Percentiles rank a stretch among this genome's conserved stretches.
Conservation (phyloP, 2,797 vertebrate species). For the Liparis tanakae region DNA sequence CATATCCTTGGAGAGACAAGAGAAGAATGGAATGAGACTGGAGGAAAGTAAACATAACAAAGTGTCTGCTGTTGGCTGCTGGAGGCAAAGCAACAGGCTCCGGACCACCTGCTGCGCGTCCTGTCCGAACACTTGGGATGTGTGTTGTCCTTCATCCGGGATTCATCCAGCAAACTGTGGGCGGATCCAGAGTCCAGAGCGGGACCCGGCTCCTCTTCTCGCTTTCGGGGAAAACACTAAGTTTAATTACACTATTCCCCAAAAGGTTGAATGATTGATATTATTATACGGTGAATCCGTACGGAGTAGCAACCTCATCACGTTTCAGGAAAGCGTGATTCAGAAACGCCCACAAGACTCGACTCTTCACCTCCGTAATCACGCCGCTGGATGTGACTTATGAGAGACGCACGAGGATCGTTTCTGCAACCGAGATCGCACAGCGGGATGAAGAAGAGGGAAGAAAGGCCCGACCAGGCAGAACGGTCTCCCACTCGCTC, state of each 20-base stretch:
- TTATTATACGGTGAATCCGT: neutral
- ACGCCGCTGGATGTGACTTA: conserved; percentile 17
- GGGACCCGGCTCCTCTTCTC: neutral
- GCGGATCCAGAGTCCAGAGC: neutral
- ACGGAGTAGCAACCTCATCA: neutral
- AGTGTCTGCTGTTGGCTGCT: neutral
- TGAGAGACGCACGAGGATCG: conserved; percentile 33
- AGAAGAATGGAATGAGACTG: neutral
- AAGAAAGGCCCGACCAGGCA: conserved; percentile 16
- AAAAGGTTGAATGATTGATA: neutral
- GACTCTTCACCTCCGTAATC: neutral
- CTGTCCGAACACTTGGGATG: too few relatives aligned
- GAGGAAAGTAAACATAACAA: neutral
- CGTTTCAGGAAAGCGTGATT: neutral
- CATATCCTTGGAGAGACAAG: neutral
- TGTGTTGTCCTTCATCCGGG: neutral
- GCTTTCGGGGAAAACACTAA: neutral
- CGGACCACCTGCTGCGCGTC: too few relatives aligned
- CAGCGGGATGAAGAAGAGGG: conserved; percentile 31
- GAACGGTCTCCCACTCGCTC: conserved; percentile 12
- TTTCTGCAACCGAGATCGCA: conserved; percentile 44
- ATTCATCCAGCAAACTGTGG: neutral
- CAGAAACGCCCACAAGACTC: neutral
- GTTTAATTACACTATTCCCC: neutral
- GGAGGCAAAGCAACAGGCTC: neutral